These are phyloP conservation scores for Linhomoeus sp. DNA, from an alignment of 2,888 invertebrate genomes.

Conservation along the genomic window DNA sequence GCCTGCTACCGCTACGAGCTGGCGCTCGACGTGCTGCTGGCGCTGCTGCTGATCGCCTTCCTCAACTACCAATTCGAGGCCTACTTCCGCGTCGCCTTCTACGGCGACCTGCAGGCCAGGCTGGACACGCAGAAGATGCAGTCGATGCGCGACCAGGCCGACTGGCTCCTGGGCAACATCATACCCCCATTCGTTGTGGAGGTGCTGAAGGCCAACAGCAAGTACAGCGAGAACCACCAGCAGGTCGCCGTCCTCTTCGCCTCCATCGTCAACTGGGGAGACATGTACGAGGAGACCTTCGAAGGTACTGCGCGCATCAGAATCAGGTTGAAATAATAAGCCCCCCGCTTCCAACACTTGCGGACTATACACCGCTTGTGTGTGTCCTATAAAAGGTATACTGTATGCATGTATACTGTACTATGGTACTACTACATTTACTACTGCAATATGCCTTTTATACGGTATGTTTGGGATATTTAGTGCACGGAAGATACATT, in stretches of 20 bases:
- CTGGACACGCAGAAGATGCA: constrained; percentile 64
- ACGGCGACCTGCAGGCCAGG: constrained; percentile 71
- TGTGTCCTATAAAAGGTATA: too few species aligned
- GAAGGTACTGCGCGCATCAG: constrained; percentile 44
- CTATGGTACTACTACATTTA: too few species aligned
- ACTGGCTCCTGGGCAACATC: constrained; percentile 85
- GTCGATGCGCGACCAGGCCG: constrained; percentile 69
- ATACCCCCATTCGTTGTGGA: constrained; percentile 87
- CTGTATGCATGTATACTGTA: too few species aligned
- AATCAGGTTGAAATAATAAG: too few species aligned
- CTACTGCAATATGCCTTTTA: too few species aligned
- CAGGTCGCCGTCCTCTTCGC: constrained; percentile 66
- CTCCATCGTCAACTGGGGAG: constrained; percentile 85
- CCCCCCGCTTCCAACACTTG: too few species aligned
- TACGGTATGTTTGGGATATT: too few species aligned
- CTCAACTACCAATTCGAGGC: constrained; percentile 87
- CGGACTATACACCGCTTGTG: too few species aligned
- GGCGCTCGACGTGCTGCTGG: constrained; percentile 54
- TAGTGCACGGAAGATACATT: too few species aligned
- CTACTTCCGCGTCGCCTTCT: constrained; percentile 72
- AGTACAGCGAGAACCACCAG: constrained; percentile 76
- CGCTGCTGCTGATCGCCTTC: constrained; percentile 72
- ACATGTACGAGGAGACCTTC: constrained; percentile 92
- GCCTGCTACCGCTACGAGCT: constrained; percentile 41
- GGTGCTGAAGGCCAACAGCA: constrained; percentile 66